Conservation (phyloP, 1,140 invertebrate genomes). For the Drosophila funebris region DNA sequence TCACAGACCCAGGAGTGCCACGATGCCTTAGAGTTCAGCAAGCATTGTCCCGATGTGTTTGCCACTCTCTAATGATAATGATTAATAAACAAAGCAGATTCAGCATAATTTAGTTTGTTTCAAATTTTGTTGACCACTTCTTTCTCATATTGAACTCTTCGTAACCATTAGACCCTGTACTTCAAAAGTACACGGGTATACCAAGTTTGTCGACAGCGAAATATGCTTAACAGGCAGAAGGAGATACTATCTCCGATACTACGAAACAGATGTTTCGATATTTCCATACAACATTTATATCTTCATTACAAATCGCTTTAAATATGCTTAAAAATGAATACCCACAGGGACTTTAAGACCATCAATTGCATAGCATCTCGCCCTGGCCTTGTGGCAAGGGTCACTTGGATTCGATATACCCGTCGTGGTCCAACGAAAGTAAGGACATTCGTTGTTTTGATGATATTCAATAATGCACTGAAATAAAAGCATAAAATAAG, state of each 20-base stretch:
- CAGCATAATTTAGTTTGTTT: no score
- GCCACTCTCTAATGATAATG: constrained; percentile 39
- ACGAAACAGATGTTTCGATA: no score
- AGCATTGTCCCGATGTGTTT: constrained; percentile 56
- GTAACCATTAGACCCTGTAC: no score
- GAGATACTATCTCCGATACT: no score
- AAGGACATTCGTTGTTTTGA: constrained; percentile 60
- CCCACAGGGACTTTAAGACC: constrained; percentile 25
- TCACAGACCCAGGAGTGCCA: constrained; percentile 54
- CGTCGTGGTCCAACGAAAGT: constrained; percentile 70
- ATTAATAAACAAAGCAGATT: background rate
- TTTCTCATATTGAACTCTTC: background rate
- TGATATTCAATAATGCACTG: constrained; percentile 64
- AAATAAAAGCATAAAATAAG: constrained; percentile 54
- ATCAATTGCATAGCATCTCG: constrained; percentile 62
- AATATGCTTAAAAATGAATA: no score
- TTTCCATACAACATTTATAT: no score
- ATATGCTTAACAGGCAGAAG: no score
- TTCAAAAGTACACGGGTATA: no score
- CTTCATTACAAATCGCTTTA: no score
- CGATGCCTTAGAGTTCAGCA: constrained; percentile 52
- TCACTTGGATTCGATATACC: constrained; percentile 6
- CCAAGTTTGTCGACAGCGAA: no score
- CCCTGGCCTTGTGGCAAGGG: constrained; percentile 20
- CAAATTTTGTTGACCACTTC: background rate